Percentiles rank a stretch among this genome's conserved stretches.
Evolutionary conservation across 2,113 vertebrate species (phyloP).

Genomic region (Gila orcuttii): DNA sequence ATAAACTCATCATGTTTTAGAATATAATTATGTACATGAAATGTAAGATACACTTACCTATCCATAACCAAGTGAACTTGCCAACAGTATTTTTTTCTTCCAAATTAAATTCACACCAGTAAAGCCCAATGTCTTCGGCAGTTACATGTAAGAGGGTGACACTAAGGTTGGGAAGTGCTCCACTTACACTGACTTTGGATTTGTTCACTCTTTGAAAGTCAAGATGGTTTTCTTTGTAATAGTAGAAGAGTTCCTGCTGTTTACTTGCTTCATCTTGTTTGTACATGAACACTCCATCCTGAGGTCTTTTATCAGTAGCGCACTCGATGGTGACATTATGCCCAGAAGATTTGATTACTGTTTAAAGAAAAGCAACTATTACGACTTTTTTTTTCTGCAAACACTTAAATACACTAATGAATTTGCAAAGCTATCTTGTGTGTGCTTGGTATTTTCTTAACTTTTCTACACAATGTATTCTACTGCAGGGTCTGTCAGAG

Average conservation of each 20-base stretch:
- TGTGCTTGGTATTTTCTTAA: not conserved
- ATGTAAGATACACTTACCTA: constrained; percentile 15
- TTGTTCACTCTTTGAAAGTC: fast-evolving
- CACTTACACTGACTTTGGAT: not conserved
- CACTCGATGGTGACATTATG: not conserved
- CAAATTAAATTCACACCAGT: constrained; percentile 45
- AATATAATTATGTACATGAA: not conserved
- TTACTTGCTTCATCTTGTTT: not conserved
- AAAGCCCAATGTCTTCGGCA: constrained; percentile 46
- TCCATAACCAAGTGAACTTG: not conserved
- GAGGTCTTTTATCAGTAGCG: not conserved
- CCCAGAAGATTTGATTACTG: not conserved
- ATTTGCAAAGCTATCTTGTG: not conserved
- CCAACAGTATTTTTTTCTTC: fast-evolving
- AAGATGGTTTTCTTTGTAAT: not conserved
- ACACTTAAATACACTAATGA: not conserved
- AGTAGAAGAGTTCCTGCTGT: not conserved
- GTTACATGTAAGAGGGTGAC: constrained; percentile 57
- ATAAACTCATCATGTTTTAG: not conserved
- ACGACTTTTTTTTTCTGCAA: not conserved
- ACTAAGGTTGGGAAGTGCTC: fast-evolving
- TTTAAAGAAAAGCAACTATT: not conserved
- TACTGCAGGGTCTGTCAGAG: not conserved
- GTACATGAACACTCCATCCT: constrained; percentile 52
- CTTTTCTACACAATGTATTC: not conserved